phyloP scores from a whole-genome alignment of 1,140 invertebrate species.

The Elysia chlorotica region DNA sequence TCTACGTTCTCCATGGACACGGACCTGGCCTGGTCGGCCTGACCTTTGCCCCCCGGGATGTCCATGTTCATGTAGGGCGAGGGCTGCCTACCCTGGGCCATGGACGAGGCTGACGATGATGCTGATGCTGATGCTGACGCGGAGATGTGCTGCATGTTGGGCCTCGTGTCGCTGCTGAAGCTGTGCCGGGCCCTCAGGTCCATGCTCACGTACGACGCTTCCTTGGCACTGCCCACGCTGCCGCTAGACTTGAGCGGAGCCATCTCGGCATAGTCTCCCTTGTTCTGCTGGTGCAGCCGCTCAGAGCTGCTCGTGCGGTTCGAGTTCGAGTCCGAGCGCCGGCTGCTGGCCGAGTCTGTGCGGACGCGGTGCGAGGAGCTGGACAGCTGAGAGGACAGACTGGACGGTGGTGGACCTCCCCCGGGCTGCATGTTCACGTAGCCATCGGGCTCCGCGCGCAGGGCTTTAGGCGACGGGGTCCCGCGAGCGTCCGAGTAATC shows the following conservation, averaged over 20 bases:
- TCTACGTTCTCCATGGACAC: slow-evolving; percentile 26
- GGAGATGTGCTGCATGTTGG: too few relatives aligned
- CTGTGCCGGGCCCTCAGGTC: neutral
- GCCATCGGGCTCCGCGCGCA: slow-evolving; percentile 26
- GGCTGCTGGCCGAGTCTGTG: slow-evolving; percentile 7
- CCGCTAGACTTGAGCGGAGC: slow-evolving; percentile 5
- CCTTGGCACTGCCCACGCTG: neutral
- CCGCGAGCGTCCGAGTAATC: slow-evolving; percentile 23
- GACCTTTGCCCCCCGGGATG: neutral
- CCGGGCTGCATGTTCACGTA: slow-evolving; percentile 50
- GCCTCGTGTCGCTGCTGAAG: neutral
- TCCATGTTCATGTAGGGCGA: slow-evolving; percentile 23
- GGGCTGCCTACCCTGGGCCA: neutral
- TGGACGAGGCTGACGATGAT: neutral
- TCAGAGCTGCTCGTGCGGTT: slow-evolving; percentile 24
- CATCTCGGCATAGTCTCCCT: slow-evolving; percentile 22
- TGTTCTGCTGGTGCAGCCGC: slow-evolving; percentile 5
- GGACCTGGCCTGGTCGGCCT: neutral
- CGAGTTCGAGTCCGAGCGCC: slow-evolving; percentile 20
- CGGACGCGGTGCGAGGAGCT: slow-evolving; percentile 13
- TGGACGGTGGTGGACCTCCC: too few relatives aligned
- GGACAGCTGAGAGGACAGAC: slow-evolving; percentile 11
- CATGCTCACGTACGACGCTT: slow-evolving; percentile 12
- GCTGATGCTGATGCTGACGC: too few relatives aligned
- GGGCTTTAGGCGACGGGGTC: slow-evolving; percentile 30